Percentiles rank a stretch among this genome's conserved stretches.
These are phyloP conservation scores for Bibio marci DNA, from an alignment of 2,888 invertebrate genomes.

Conservation along the genomic window DNA sequence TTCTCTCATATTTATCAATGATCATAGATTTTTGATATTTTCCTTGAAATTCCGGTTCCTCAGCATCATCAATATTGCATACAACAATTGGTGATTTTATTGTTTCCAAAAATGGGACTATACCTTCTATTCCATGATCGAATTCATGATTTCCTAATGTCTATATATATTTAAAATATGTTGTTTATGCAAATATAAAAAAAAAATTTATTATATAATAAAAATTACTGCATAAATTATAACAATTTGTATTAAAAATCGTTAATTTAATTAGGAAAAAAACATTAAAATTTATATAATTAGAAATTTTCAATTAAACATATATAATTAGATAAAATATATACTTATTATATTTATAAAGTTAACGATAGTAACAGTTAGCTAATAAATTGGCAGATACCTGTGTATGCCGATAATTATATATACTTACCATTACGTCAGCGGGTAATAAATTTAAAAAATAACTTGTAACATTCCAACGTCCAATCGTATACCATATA, in stretches of 20 bases:
- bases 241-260: too few species aligned
- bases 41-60: slow-evolving; percentile 46
- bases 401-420: too few species aligned
- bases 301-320: too few species aligned
- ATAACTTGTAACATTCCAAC: slow-evolving; percentile 53
- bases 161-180: slow-evolving; percentile 31
- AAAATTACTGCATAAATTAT: too few species aligned
- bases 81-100: slow-evolving; percentile 50
- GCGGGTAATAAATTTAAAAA: slow-evolving; percentile 60
- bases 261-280: too few species aligned
- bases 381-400: too few species aligned
- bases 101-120: slow-evolving; percentile 45
- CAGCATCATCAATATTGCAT: slow-evolving; percentile 53
- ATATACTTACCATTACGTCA: slow-evolving; percentile 52
- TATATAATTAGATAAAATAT: too few species aligned
- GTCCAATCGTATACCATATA: slow-evolving; percentile 56
- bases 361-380: too few species aligned
- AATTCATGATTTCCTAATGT: slow-evolving; percentile 79
- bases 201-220: too few species aligned
- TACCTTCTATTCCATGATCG: slow-evolving; percentile 46
- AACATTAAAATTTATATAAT: too few species aligned
- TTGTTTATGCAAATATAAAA: background rate
- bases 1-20: slow-evolving; percentile 39
- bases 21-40: slow-evolving; percentile 45
- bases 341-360: slow-evolving; percentile 18